A percentile compares a stretch with the other conserved stretches of the same genome.
These are phyloP conservation scores for Okamejei kenojei DNA, from an alignment of 2,797 vertebrate species.

Conservation along the genomic window DNA sequence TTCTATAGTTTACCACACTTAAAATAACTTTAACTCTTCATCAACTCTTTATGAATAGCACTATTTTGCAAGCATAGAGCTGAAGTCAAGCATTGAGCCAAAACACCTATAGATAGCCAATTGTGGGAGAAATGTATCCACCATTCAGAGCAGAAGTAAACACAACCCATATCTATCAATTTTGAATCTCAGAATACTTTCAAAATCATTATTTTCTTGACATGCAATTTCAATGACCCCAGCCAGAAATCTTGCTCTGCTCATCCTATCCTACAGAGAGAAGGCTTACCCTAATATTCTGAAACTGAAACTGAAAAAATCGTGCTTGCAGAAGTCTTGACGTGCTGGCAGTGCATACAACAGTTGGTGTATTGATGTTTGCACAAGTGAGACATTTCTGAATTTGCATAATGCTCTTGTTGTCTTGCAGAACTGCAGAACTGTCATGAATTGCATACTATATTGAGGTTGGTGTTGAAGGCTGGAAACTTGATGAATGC, in stretches of 20 bases:
- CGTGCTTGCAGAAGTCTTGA: neutral
- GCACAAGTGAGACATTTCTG: neutral
- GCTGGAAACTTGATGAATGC: constrained; percentile 76
- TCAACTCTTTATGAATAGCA: neutral
- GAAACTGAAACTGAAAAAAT: neutral
- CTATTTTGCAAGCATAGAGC: neutral
- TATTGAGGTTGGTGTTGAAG: constrained; percentile 70
- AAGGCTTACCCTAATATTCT: neutral
- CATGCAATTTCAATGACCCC: neutral
- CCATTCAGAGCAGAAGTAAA: neutral
- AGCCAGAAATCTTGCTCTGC: neutral
- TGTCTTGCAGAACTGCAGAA: constrained; percentile 60
- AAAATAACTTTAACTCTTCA: neutral
- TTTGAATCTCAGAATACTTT: neutral
- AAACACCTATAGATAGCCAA: neutral
- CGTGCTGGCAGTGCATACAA: neutral
- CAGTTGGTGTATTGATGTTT: too few relatives aligned
- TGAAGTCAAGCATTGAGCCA: neutral
- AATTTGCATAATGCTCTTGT: neutral
- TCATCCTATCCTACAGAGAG: neutral
- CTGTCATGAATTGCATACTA: constrained; percentile 63
- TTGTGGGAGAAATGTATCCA: neutral
- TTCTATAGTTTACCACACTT: too few relatives aligned
- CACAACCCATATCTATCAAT: neutral
- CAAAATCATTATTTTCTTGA: neutral